These are phyloP conservation scores for Mustela lutreola DNA, from an alignment of 2,113 vertebrate genomes.

Conservation along the genomic window DNA sequence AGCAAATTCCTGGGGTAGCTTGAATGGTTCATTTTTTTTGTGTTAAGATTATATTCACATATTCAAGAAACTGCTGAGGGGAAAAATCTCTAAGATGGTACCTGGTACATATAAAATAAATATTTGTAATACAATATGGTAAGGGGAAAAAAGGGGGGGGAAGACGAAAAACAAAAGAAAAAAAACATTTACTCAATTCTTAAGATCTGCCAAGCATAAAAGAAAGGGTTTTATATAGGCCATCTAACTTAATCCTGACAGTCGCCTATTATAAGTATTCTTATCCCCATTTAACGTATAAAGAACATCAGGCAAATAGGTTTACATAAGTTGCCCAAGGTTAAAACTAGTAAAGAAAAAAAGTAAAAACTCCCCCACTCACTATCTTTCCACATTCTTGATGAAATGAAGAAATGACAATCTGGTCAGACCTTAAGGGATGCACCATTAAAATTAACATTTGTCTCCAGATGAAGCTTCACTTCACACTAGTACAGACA, in stretches of 20 bases:
- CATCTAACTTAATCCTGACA: constrained; percentile 5
- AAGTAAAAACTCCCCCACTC: background rate
- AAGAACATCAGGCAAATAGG: background rate
- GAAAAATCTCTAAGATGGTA: constrained; percentile 28
- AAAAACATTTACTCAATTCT: background rate
- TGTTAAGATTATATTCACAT: background rate
- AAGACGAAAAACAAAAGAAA: background rate
- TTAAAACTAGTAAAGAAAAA: background rate
- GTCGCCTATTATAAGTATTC: background rate
- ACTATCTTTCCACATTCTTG: background rate
- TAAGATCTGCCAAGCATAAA: background rate
- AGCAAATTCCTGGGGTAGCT: background rate
- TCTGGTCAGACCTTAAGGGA: background rate
- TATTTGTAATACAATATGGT: background rate
- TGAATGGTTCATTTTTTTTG: background rate
- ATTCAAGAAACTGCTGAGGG: background rate
- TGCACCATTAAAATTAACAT: constrained; percentile 10
- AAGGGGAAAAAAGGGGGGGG: background rate
- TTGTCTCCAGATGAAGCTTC: background rate
- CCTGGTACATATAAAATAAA: background rate
- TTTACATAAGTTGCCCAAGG: background rate
- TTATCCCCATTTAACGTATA: constrained; percentile 25
- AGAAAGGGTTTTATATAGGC: background rate
- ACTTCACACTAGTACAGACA: background rate
- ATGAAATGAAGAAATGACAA: constrained; percentile 23